Percentiles rank a stretch among this genome's conserved stretches.
phyloP scores from a whole-genome alignment of 1,140 invertebrate genomes.

The Drosophila ercepeae region DNA sequence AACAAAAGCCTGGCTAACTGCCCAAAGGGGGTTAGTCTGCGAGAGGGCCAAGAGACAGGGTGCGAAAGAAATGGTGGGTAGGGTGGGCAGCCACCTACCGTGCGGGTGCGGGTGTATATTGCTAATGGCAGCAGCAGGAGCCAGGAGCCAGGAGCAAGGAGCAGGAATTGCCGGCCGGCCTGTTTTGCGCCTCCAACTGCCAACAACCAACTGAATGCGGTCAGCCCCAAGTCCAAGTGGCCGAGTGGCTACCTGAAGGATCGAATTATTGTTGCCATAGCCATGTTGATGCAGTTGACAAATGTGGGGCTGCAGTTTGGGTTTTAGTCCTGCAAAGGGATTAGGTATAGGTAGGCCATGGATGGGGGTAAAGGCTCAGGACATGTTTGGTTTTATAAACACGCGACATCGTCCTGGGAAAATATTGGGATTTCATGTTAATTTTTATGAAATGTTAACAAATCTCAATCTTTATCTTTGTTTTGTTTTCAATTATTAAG shows the following conservation, averaged over 20 bases:
- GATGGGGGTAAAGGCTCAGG: background rate
- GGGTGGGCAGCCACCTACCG: slow-evolving; percentile 8
- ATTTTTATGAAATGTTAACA: background rate
- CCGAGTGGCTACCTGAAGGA: slow-evolving; percentile 32
- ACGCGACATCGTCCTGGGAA: no score
- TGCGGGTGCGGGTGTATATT: slow-evolving; percentile 47
- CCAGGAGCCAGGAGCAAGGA: slow-evolving; percentile 6
- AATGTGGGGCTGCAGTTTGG: slow-evolving; percentile 28
- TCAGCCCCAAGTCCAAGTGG: slow-evolving; percentile 35
- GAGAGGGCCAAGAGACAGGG: background rate
- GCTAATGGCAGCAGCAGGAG: slow-evolving; percentile 45
- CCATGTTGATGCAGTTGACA: slow-evolving; percentile 26
- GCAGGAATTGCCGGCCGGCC: slow-evolving; percentile 48
- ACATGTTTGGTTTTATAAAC: background rate
- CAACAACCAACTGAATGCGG: slow-evolving; percentile 31
- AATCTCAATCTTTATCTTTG: no score
- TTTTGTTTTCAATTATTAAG: background rate
- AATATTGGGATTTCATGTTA: background rate
- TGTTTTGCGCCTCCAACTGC: slow-evolving; percentile 7
- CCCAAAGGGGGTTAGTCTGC: slow-evolving; percentile 31
- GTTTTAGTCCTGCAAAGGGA: background rate
- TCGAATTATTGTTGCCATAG: slow-evolving; percentile 19
- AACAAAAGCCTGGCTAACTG: slow-evolving; percentile 44
- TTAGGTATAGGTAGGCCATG: background rate
- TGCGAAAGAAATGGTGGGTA: background rate